These are phyloP conservation scores for Aurelia sp. DNA, from an alignment of 30 jellyfish, hydroid and myxozoan genomes.

Conservation along the genomic window DNA sequence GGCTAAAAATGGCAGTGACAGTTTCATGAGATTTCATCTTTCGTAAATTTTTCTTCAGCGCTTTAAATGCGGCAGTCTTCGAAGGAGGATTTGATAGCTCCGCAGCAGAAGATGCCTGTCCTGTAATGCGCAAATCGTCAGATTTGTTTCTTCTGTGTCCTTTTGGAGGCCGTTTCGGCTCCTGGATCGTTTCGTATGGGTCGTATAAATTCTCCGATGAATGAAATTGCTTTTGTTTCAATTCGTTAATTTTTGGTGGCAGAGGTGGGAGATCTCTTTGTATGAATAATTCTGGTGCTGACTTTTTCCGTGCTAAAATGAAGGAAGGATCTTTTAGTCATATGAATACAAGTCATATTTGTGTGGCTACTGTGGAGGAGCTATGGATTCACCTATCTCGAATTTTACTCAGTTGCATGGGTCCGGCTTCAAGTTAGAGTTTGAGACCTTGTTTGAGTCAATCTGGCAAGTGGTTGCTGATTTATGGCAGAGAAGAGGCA, in stretches of 20 bases:
- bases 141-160: slow-evolving; percentile 58
- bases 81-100: background rate
- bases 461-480: too few species aligned
- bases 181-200: background rate
- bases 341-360: too few species aligned
- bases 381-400: too few species aligned
- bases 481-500: too few species aligned
- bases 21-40: slow-evolving; percentile 95
- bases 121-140: slow-evolving; percentile 22
- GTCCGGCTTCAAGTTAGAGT: too few species aligned
- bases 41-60: slow-evolving; percentile 66
- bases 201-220: slow-evolving; percentile 18
- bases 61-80: slow-evolving; percentile 13
- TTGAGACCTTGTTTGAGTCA: too few species aligned
- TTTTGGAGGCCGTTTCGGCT: background rate
- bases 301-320: slow-evolving; percentile 24
- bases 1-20: slow-evolving; percentile 48
- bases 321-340: too few species aligned
- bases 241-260: slow-evolving; percentile 41
- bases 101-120: background rate
- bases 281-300: slow-evolving; percentile 62
- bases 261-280: slow-evolving; percentile 39
- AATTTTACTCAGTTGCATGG: too few species aligned
- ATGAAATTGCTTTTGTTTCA: background rate
- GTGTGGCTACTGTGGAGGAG: too few species aligned